Percentiles rank a stretch among this genome's conserved stretches.
Evolutionary conservation across 2,888 invertebrate genomes (phyloP).

Genomic region (Protodeltote pygarga): DNA sequence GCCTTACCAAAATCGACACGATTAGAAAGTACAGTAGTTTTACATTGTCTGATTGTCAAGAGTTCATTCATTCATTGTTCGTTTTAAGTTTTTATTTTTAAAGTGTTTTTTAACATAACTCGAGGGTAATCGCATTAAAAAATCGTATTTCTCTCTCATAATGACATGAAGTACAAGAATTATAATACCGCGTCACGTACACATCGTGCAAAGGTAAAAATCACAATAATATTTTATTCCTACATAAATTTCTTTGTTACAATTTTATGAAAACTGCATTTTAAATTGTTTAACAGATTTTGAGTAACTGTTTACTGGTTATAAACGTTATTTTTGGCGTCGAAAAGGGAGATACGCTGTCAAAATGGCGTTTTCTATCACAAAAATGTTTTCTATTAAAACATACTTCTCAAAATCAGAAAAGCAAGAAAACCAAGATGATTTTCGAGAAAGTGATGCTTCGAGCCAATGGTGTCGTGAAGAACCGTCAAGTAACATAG

Average conservation of each 20-base stretch:
- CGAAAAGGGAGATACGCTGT: conserved; percentile 4
- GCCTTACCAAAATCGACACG: neutral
- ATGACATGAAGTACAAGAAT: conserved; percentile 55
- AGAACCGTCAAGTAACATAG: conserved; percentile 47
- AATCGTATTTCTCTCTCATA: conserved; percentile 30
- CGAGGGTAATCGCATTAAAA: conserved; percentile 62
- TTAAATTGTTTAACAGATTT: conserved; percentile 34
- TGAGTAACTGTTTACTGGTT: conserved; percentile 21
- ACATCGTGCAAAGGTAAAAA: conserved; percentile 49
- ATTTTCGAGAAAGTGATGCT: conserved; percentile 5
- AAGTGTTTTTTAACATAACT: conserved; percentile 36
- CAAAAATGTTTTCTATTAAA: conserved; percentile 80
- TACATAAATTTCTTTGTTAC: conserved; percentile 38
- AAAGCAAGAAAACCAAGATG: conserved; percentile 36
- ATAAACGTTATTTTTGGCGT: conserved; percentile 14
- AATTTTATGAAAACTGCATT: conserved; percentile 3
- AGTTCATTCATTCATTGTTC: no score
- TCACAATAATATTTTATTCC: conserved; percentile 8
- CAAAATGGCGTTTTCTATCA: conserved; percentile 79
- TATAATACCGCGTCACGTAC: conserved; percentile 32
- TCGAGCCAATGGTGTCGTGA: conserved; percentile 36
- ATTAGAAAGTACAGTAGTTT: conserved; percentile 25
- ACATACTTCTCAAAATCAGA: conserved; percentile 77
- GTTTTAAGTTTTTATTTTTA: conserved; percentile 33
- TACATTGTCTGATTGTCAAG: conserved; percentile 34